These are phyloP conservation scores for Dendropsophus ebraccatus DNA, from an alignment of 2,113 vertebrate genomes.

Conservation along the genomic window DNA sequence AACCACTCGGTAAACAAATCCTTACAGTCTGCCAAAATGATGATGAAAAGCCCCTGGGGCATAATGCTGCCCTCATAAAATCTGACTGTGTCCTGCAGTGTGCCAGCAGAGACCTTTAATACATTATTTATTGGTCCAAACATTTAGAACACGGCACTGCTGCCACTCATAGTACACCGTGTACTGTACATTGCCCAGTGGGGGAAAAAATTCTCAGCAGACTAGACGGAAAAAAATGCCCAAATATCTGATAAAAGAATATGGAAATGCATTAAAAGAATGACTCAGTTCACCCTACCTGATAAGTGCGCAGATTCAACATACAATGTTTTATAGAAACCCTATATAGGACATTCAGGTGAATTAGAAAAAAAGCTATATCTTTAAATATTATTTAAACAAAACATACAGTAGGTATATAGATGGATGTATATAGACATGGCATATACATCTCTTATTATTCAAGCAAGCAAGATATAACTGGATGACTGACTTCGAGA, in stretches of 20 bases:
- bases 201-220: neutral
- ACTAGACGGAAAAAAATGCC: neutral
- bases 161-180: neutral
- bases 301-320: neutral
- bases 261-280: neutral
- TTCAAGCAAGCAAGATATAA: no score
- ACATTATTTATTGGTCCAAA: slow-evolving; percentile 29
- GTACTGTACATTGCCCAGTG: slow-evolving; percentile 1
- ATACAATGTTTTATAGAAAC: neutral
- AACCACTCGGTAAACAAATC: slow-evolving; percentile 14
- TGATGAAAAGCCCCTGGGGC: slow-evolving; percentile 32
- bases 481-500: no score
- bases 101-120: slow-evolving; percentile 9
- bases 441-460: no score
- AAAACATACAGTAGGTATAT: no score
- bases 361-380: no score
- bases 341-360: neutral
- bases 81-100: slow-evolving; percentile 8
- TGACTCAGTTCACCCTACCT: neutral
- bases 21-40: slow-evolving; percentile 8
- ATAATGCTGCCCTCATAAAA: slow-evolving; percentile 46
- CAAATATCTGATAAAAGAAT: neutral
- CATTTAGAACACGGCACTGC: neutral
- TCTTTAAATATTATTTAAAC: no score
- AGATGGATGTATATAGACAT: no score